Base-by-base conservation (phyloP, 2,888 invertebrate genomes). In the Drosophila testacea region DNA sequence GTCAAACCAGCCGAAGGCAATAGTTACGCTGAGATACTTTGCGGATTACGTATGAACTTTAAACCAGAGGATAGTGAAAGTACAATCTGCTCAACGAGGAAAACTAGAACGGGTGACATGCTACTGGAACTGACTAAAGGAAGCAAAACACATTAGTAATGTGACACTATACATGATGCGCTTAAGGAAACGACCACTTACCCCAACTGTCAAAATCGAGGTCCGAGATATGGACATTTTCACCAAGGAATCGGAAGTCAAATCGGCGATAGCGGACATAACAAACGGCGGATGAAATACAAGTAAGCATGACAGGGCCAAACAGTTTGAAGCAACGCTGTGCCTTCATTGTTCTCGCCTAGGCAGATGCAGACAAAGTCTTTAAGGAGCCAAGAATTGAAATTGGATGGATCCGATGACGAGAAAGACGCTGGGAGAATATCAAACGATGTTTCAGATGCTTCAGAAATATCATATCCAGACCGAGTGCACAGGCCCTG, bases 371-470 rank as follows among this genome's bases (percentile, higher is more conserved):
- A 11, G 22, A 2, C 6, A 36, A 46, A 30, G n/a, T 56, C 4
- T 6, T 46, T 1, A 38, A 38, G 2, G 36, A 36, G 22, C 4
- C 11, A 4, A n/a, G 46, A 38, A 56, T 46, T 10, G 27, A 46
- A 46, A 16, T 46, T 7, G 56, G 36, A 11, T 42, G 44, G 44
- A 55, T 27, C 3, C 32, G 44, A 13, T 56, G 46, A 2, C 22
- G 56, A 22, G 44, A 46, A 6, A 46, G 36, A 9, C 56, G 27
- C 3, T 34, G 36, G 0, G 34, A 36, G 3, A 13, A 46, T 2
- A 46, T 22, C 4, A 46, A 36, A 22, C 32, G 56, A 6, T 56
- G 46, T 27, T 56, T 46, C 1, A 46, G 27, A 36, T 55, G 42
- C 30, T 55, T 55, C 3, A 30, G 42, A 11, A 16, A 11, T 11